Percentiles rank a stretch among this genome's conserved stretches.
These are phyloP conservation scores for Mythimna ferrago DNA, from an alignment of 2,888 invertebrate genomes.

Conservation along the genomic window DNA sequence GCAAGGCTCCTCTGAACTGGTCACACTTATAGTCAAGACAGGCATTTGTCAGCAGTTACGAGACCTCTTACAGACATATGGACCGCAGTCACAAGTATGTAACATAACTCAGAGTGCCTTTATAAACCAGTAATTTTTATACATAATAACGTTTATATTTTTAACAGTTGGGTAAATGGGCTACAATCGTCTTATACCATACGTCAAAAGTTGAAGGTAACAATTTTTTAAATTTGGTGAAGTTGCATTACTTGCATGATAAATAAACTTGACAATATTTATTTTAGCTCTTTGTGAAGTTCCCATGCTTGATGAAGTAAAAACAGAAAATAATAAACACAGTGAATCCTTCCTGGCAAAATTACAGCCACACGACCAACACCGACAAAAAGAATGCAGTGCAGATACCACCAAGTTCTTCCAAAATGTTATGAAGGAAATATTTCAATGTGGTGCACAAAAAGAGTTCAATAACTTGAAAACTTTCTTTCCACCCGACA, in stretches of 20 bases:
- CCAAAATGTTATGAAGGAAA: slow-evolving; percentile 77
- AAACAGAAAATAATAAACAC: slow-evolving; percentile 18
- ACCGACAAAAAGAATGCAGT: slow-evolving; percentile 34
- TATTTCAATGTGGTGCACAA: slow-evolving; percentile 66
- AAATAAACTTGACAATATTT: neutral
- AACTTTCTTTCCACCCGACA: slow-evolving; percentile 20
- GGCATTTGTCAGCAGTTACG: slow-evolving; percentile 67
- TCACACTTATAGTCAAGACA: slow-evolving; percentile 57
- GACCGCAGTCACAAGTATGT: slow-evolving; percentile 74
- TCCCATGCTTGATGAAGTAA: neutral
- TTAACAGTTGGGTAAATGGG: slow-evolving; percentile 81
- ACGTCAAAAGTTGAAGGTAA: slow-evolving; percentile 63
- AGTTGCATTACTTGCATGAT: neutral
- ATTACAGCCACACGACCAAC: slow-evolving; percentile 5
- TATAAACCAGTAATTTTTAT: neutral
- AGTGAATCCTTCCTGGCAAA: slow-evolving; percentile 20
- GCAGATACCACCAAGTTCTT: slow-evolving; percentile 73
- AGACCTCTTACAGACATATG: slow-evolving; percentile 70
- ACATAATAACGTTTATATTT: neutral
- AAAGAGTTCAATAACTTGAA: slow-evolving; percentile 49
- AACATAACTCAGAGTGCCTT: neutral
- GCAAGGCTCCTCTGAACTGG: slow-evolving; percentile 66
- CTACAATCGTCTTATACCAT: slow-evolving; percentile 77
- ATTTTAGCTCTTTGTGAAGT: slow-evolving; percentile 29
- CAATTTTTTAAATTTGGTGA: slow-evolving; percentile 19